Percentiles rank a stretch among this genome's conserved stretches.
These are phyloP conservation scores for Pyrocephalus nanus DNA, from an alignment of 2,797 vertebrate species.

Conservation along the genomic window DNA sequence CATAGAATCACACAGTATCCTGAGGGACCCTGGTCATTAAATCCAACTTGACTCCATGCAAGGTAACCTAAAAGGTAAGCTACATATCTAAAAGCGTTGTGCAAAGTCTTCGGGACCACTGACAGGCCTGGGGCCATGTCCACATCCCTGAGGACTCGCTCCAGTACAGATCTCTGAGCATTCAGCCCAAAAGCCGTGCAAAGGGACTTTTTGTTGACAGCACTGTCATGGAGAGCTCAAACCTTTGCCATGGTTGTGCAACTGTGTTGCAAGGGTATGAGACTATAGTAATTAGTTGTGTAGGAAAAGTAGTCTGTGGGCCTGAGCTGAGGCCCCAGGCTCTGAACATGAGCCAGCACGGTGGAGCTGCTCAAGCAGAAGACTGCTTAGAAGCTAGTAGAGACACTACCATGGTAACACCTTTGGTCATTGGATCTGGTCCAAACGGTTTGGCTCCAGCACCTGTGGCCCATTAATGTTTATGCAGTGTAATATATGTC, in stretches of 20 bases:
- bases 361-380: background rate
- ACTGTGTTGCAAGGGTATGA: background rate
- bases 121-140: background rate
- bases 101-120: background rate
- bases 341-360: background rate
- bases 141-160: background rate
- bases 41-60: background rate
- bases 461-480: background rate
- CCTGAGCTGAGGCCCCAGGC: background rate
- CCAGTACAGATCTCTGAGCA: background rate
- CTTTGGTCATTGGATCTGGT: background rate
- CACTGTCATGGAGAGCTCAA: background rate
- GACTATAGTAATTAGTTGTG: background rate
- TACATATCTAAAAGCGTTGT: background rate
- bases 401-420: background rate
- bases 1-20: background rate
- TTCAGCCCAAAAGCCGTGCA: background rate
- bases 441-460: slow-evolving; percentile 12
- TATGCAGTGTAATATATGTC: background rate
- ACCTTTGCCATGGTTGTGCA: background rate
- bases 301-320: background rate
- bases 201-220: background rate
- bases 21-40: background rate
- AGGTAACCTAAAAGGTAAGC: background rate
- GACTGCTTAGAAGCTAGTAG: background rate